Evolutionary conservation across 2,797 vertebrate genomes (phyloP).

Genomic region (Siniperca obscura): DNA sequence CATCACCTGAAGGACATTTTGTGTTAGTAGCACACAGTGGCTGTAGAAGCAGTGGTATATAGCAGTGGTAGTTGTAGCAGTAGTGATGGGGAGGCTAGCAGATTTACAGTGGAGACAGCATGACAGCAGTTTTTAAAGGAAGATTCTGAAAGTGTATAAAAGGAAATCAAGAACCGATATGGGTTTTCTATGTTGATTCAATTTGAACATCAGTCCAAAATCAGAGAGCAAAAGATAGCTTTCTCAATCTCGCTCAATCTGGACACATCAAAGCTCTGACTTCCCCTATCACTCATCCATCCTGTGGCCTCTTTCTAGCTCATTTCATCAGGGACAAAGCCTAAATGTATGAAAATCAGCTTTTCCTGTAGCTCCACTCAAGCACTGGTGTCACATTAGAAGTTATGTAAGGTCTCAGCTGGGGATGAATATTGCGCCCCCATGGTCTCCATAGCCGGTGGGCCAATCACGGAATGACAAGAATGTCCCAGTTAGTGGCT

Average conservation of each 20-base stretch:
- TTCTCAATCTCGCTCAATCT: neutral
- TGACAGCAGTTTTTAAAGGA: neutral
- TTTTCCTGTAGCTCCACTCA: constrained; percentile 15
- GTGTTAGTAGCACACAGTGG: constrained; percentile 9
- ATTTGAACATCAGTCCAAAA: constrained; percentile 13
- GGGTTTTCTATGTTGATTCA: neutral
- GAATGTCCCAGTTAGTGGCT: constrained; percentile 73
- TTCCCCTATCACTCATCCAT: constrained; percentile 4
- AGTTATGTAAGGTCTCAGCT: constrained; percentile 63
- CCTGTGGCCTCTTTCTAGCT: constrained; percentile 44
- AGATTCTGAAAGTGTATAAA: neutral
- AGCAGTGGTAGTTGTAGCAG: neutral
- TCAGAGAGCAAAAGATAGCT: neutral
- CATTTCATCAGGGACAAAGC: constrained; percentile 50
- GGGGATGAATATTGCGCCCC: constrained; percentile 38
- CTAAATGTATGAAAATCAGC: constrained; percentile 28
- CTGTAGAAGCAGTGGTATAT: neutral
- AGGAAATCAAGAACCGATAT: neutral
- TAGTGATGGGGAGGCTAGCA: no score
- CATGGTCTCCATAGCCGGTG: constrained; percentile 53
- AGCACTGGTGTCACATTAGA: constrained; percentile 28
- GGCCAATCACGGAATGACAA: constrained; percentile 69
- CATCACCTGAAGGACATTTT: constrained; percentile 80
- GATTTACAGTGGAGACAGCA: neutral
- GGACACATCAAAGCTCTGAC: constrained; percentile 13